A percentile compares a stretch with the other conserved stretches of the same genome.
phyloP scores from a whole-genome alignment of 2,888 invertebrate genomes.

The Endotricha flammealis region DNA sequence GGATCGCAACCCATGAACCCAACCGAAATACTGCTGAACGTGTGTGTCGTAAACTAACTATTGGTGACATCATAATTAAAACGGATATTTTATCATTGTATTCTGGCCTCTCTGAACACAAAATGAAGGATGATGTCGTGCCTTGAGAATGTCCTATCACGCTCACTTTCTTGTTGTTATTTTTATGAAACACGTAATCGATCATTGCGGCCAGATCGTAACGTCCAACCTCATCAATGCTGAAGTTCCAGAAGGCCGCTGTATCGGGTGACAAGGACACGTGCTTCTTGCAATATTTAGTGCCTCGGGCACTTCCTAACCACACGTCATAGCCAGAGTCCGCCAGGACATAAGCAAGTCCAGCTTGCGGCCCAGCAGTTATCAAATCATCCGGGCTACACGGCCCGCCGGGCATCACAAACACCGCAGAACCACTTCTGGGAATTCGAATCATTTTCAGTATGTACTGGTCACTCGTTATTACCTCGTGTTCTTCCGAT shows the following conservation, averaged over 20 bases:
- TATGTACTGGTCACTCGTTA: too few relatives aligned
- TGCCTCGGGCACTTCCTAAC: too few relatives aligned
- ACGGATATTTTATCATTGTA: constrained; percentile 79
- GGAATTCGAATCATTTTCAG: too few relatives aligned
- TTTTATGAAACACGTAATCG: constrained; percentile 77
- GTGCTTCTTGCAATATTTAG: too few relatives aligned
- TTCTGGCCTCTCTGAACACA: constrained; percentile 76
- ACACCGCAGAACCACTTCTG: too few relatives aligned
- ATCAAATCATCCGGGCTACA: too few relatives aligned
- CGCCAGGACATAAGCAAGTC: too few relatives aligned
- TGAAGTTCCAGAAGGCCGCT: constrained; percentile 77
- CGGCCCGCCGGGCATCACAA: too few relatives aligned
- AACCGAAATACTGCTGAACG: constrained; percentile 29
- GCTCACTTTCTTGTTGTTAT: constrained; percentile 73
- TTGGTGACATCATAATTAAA: constrained; percentile 79
- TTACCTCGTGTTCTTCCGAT: too few relatives aligned
- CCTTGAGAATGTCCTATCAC: constrained; percentile 88
- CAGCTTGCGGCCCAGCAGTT: too few relatives aligned
- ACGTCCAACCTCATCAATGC: constrained; percentile 85
- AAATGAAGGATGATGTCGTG: constrained; percentile 79
- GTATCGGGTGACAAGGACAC: too few relatives aligned
- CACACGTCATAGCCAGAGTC: too few relatives aligned
- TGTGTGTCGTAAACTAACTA: constrained; percentile 74
- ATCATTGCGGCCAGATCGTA: constrained; percentile 87
- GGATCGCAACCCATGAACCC: background rate